These are phyloP conservation scores for Troilus luridus DNA, from an alignment of 2,888 invertebrate genomes.

Conservation along the genomic window DNA sequence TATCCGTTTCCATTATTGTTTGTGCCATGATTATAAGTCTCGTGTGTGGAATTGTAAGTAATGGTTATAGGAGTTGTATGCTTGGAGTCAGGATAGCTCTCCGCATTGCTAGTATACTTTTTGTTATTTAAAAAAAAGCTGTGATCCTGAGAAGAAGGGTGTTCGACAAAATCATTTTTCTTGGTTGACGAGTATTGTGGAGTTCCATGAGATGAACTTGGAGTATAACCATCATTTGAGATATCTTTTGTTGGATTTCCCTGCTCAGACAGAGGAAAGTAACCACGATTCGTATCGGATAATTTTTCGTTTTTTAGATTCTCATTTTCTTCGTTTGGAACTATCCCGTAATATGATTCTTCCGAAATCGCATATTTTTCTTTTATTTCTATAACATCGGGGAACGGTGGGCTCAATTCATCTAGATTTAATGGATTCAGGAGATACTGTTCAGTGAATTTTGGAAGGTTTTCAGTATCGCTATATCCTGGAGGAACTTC, in stretches of 20 bases:
- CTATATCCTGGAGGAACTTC: not conserved
- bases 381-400: not conserved
- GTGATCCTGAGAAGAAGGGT: not conserved
- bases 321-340: not conserved
- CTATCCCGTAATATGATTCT: conserved; percentile 21
- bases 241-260: not conserved
- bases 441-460: not conserved
- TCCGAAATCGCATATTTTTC: conserved; percentile 1
- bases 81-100: not conserved
- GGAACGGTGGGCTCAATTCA: not conserved
- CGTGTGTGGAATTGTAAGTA: not conserved
- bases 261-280: not conserved
- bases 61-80: not conserved
- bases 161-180: not conserved
- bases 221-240: not conserved
- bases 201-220: not conserved
- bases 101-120: not conserved
- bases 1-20: not conserved
- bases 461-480: not conserved
- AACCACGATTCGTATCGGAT: not conserved
- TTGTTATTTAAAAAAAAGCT: not conserved
- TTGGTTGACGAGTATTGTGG: not conserved
- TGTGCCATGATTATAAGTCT: not conserved
- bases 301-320: not conserved
- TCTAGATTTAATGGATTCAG: not conserved